Base-by-base conservation (phyloP, 1,140 invertebrate genomes). In the Drosophila paulistorum region DNA sequence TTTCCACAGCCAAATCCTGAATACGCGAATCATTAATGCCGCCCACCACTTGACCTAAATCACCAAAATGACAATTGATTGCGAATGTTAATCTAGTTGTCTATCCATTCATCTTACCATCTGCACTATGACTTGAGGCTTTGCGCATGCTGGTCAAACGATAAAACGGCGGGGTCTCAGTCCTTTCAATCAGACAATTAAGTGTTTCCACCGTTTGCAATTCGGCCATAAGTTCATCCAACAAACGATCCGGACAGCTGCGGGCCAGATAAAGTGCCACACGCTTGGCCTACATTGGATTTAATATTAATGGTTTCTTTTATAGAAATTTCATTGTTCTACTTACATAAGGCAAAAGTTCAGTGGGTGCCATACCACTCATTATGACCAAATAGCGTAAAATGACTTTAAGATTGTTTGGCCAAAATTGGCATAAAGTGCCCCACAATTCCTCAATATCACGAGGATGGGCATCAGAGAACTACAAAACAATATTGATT, bases 81-180 rank as follows among this genome's bases (percentile, higher is more conserved):
- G 35, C 3, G 30, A 30, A 41, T 45, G 33, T 6, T 35, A 30
- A 30, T 7, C 30, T 30, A 30, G 30, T 30, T 30, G 30, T 7
- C 30, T 30, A 23, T 11, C 3, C 3, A 4, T 4, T 0, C 23
- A 45, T 93, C 91, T 48, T 91, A 80, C 94, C 94, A 81, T 97
- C 96, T 42, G 96, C 96, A 62, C 96, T 97, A 91, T 98, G 97
- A 61, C 95, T 96, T 13, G 96, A 96, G n/a, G 97, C 96, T 93
- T 98, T 98, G 13, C 97, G 91, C 95, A 98, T 96, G 75, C 96
- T 96, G 0, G 97, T 98, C 66, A 99, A 94, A 26, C 98, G 94
- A 93, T 98, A 99, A 93, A 98, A 99, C 0, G 98, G 98, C 30
- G 98, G 98, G 0, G 98, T 99, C 94, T 99, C 98, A 0, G 98